Conservation (phyloP, 2,113 vertebrate genomes). For the Malurus elegans region DNA sequence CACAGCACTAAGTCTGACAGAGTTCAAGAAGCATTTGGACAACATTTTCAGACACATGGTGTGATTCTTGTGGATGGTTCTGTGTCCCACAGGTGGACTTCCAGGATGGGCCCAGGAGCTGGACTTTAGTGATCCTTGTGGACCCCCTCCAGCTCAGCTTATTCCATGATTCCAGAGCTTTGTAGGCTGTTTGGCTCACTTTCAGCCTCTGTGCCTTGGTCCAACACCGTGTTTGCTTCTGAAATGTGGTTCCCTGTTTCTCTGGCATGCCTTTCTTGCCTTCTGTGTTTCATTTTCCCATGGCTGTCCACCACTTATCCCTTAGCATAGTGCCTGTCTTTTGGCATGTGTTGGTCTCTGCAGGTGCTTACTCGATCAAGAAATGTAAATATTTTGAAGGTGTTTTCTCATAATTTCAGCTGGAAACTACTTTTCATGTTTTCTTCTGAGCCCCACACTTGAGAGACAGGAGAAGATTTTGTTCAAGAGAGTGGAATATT, state of each 20-base stretch:
- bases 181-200: neutral
- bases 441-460: neutral
- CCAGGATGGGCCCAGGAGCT: neutral
- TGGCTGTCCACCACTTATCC: neutral
- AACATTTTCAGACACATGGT: neutral
- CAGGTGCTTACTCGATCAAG: neutral
- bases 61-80: neutral
- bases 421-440: neutral
- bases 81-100: neutral
- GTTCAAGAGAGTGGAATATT: neutral
- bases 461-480: neutral
- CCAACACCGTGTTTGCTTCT: neutral
- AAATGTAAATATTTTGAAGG: neutral
- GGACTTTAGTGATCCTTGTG: neutral
- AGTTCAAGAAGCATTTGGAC: neutral
- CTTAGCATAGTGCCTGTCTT: neutral
- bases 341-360: neutral
- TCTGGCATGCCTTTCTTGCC: neutral
- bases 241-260: neutral
- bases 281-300: neutral
- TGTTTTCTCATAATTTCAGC: neutral
- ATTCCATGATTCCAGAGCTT: neutral
- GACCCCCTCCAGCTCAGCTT: neutral
- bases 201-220: neutral
- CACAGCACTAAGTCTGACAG: neutral